Conservation (phyloP, 2,888 invertebrate species). For the Drosophila mimica region DNA sequence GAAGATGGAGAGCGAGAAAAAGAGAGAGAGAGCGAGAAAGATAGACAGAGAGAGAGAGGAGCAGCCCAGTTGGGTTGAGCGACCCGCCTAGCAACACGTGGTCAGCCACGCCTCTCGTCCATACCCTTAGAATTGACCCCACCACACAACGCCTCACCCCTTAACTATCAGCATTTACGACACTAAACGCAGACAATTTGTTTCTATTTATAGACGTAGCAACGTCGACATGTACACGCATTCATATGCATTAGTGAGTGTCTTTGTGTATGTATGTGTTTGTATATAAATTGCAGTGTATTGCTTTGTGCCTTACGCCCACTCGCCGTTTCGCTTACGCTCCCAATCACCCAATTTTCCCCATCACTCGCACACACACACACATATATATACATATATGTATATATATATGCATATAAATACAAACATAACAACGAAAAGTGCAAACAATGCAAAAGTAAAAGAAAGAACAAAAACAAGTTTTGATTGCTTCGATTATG, state of each 20-base stretch:
- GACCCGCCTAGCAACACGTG: conserved; percentile 75
- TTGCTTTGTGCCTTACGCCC: conserved; percentile 42
- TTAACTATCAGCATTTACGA: not conserved
- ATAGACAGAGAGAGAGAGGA: not conserved
- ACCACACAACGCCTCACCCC: conserved; percentile 15
- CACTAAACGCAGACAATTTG: conserved; percentile 13
- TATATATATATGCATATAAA: not conserved
- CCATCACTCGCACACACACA: not conserved
- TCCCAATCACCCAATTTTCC: conserved; percentile 19
- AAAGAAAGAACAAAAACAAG: conserved; percentile 35
- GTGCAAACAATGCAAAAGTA: conserved; percentile 7
- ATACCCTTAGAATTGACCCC: not conserved
- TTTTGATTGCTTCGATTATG: conserved; percentile 37
- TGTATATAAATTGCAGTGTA: conserved; percentile 24
- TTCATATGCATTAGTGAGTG: not conserved
- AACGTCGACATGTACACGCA: conserved; percentile 7
- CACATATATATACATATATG: not conserved
- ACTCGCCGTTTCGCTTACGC: conserved; percentile 28
- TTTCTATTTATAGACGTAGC: conserved; percentile 52
- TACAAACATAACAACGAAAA: not conserved
- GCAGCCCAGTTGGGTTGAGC: conserved; percentile 53
- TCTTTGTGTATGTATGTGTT: not conserved
- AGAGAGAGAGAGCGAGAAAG: not conserved
- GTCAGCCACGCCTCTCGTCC: conserved; percentile 42
- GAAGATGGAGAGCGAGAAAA: not conserved